Conservation (phyloP, 2,888 invertebrate species). For the Meteorus cinctellus region DNA sequence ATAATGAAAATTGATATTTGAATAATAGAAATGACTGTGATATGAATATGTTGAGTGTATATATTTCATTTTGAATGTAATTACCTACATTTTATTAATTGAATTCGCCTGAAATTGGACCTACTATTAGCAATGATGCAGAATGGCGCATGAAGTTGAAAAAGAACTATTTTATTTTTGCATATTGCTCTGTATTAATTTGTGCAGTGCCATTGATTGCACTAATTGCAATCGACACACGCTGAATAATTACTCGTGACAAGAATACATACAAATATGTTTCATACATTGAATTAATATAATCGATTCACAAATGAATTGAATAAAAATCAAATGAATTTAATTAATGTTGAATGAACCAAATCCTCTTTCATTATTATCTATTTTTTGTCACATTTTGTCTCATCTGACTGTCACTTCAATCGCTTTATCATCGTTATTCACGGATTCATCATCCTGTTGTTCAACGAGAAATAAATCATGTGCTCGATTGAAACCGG, state of each 20-base stretch:
- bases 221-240: slow-evolving; percentile 8
- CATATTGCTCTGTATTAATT: background rate
- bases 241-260: background rate
- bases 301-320: background rate
- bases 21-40: background rate
- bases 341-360: too few species aligned
- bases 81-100: background rate
- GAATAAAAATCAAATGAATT: background rate
- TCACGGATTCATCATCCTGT: background rate
- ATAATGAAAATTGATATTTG: background rate
- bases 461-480: slow-evolving; percentile 24
- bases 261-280: background rate
- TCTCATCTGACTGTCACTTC: background rate
- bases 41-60: background rate
- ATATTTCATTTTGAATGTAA: background rate
- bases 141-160: background rate
- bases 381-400: background rate
- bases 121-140: background rate
- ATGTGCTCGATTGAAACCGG: slow-evolving; percentile 32
- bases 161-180: background rate
- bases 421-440: background rate
- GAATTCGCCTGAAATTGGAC: background rate
- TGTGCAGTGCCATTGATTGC: background rate
- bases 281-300: background rate
- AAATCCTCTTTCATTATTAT: background rate